Evolutionary conservation across 1,140 invertebrate species (phyloP), one percentile per base, ranked within the genome.

Genomic region (Hylaeus volcanicus): DNA sequence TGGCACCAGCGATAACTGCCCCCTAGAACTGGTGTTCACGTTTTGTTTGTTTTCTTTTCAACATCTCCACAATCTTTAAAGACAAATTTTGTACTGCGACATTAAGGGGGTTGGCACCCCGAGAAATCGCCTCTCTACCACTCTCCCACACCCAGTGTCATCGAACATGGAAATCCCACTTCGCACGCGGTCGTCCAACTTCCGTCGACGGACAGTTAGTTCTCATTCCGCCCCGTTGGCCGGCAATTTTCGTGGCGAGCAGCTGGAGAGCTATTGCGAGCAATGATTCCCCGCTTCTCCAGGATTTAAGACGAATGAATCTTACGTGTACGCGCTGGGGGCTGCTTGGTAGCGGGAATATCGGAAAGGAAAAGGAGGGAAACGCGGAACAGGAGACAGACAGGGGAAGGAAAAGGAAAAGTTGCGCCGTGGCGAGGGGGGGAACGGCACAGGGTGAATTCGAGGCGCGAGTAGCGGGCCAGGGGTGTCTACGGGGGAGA

Each of bases 231-330:
- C 53, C 72, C 43, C n/a, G 80, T 66, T 51, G 65, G 56, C 69
- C 76, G 26, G 26, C 26, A 26, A 26, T 26, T 26, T 26, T 26
- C 26, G 26, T 26, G 26, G 26, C 26, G 14, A n/a, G 15, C n/a
- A 56, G n/a, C 37, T 12, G 37, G 63, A 26, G 45, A 58, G 41
- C 53, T 68, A 68, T 12, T 70, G 75, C 48, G 71, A 71, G 75
- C 73, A 72, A 86, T 83, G 86, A 83, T 86, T 86, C 81, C 84
- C 63, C 84, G 58, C 63, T 80, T 70, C 64, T 74, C 39, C 74
- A 14, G 79, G 72, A 87, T 87, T 86, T 86, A 87, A 87, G 86
- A 86, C 74, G 81, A 84, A 87, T 78, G 84, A 87, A 78, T 86
- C 74, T 87, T 86, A 84, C 74, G 85, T 86, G 74, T 86, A 84